Evolutionary conservation across 2,888 invertebrate species (phyloP).

Genomic region (Abrostola tripartita): DNA sequence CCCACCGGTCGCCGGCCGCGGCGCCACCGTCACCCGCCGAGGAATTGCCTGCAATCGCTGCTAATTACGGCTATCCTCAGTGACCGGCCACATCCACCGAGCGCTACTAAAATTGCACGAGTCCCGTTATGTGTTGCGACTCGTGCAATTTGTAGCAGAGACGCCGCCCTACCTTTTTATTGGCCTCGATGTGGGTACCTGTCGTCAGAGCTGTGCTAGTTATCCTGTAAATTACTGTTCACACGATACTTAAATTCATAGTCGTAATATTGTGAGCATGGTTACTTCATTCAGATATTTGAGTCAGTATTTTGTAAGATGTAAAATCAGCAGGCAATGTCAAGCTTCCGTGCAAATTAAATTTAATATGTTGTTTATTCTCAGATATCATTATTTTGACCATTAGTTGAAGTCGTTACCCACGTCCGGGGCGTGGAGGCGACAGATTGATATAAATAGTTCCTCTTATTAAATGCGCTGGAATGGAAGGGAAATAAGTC

Average conservation of each 20-base stretch:
- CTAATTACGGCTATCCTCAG: slow-evolving; percentile 80
- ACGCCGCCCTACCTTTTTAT: slow-evolving; percentile 34
- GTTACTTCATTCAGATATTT: slow-evolving; percentile 1
- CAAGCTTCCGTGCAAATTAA: slow-evolving; percentile 2
- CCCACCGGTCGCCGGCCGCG: slow-evolving; percentile 78
- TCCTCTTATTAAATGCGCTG: slow-evolving; percentile 69
- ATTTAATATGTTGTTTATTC: slow-evolving; percentile 49
- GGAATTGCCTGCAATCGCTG: slow-evolving; percentile 82
- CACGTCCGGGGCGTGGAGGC: slow-evolving; percentile 74
- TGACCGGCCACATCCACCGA: slow-evolving; percentile 62
- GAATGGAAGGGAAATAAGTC: slow-evolving; percentile 61
- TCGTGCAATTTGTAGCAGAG: slow-evolving; percentile 34
- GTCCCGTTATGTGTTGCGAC: slow-evolving; percentile 53
- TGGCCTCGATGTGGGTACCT: slow-evolving; percentile 25
- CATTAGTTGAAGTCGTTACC: slow-evolving; percentile 74
- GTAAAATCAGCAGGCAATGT: background rate
- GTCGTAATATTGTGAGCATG: background rate
- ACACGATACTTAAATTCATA: background rate
- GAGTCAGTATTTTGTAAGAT: background rate
- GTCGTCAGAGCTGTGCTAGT: slow-evolving; percentile 24
- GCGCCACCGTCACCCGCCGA: slow-evolving; percentile 84
- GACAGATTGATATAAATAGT: slow-evolving; percentile 84
- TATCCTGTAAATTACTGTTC: slow-evolving; percentile 10
- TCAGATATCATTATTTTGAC: slow-evolving; percentile 69
- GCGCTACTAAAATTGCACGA: slow-evolving; percentile 60